Evolutionary conservation across 2,888 invertebrate genomes (phyloP), one percentile per base, ranked within the genome.

Genomic region (Lordiphosa andalusiaca): DNA sequence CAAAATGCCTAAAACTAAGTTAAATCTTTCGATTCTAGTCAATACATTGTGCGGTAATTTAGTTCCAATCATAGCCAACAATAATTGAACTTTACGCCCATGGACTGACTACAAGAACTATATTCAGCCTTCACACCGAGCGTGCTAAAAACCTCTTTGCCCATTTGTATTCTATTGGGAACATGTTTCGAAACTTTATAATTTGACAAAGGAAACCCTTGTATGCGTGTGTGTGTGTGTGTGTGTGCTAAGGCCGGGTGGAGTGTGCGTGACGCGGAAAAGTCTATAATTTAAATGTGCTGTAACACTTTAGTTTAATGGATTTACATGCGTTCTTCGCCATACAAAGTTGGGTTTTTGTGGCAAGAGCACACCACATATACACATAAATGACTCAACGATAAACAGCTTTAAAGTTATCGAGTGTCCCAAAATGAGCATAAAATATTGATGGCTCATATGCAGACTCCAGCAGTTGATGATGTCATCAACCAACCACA

Each of bases 331-430:
- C 48, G 50, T 54, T 60, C 47, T 39, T 30, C 39, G 53, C 42
- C 9, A 9, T 58, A 60, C 48, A 68, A 66, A 69, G 60, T 65
- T 41, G n/a, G n/a, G 53, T 44, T 47, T 61, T 6, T 6, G 25
- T 6, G 25, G 25, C 6, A 40, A 10, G 54, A 49, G 46, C 44
- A 49, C 25, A 25, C 19, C 19, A 19, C 19, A 49, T 6, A 25
- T 4, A 19, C 19, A 4, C 23, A 37, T 52, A 52, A 53, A 55
- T 67, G 51, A 51, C 48, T 65, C 65, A 50, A 52, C 55, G 52
- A 67, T 68, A 56, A 70, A 62, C 50, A 52, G 73, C 68, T 71
- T 76, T 78, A 76, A 78, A 73, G 68, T 77, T 71, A 54, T 52
- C 63, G 64, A 58, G 13, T 33, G 58, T 50, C 54, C 63, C 78